These are phyloP conservation scores for Athene noctua DNA, from an alignment of 2,113 vertebrate species.

Conservation along the genomic window DNA sequence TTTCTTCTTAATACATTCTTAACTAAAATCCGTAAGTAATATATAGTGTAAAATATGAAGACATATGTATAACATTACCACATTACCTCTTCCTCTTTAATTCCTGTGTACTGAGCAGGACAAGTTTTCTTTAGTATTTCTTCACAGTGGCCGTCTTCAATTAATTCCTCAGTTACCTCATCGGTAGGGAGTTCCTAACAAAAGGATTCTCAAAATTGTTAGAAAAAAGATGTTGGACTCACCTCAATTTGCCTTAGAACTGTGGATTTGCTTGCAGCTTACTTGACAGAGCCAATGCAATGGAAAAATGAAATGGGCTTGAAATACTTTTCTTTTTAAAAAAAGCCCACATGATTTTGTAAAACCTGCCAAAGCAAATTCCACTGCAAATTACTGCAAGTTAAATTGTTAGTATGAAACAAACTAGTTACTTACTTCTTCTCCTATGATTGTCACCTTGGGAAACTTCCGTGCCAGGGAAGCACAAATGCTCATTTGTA, in stretches of 20 bases:
- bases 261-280: background rate
- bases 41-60: background rate
- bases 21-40: background rate
- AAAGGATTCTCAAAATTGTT: background rate
- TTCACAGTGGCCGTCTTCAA: constrained; percentile 85
- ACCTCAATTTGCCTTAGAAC: background rate
- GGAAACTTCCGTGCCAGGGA: constrained; percentile 89
- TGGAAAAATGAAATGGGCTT: background rate
- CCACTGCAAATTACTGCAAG: background rate
- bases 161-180: constrained; percentile 83
- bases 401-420: background rate
- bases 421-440: constrained; percentile 81
- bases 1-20: background rate
- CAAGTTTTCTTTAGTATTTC: constrained; percentile 87
- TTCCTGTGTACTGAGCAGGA: constrained; percentile 80
- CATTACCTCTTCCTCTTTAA: constrained; percentile 93
- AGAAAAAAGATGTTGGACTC: background rate
- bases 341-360: background rate
- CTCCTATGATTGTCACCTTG: constrained; percentile 92
- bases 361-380: background rate
- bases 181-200: constrained; percentile 84
- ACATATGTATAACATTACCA: constrained; percentile 38
- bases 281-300: background rate
- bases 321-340: background rate
- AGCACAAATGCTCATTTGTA: constrained; percentile 92